Evolutionary conservation across 2,888 invertebrate species (phyloP).

Genomic region (Eilema depressum): DNA sequence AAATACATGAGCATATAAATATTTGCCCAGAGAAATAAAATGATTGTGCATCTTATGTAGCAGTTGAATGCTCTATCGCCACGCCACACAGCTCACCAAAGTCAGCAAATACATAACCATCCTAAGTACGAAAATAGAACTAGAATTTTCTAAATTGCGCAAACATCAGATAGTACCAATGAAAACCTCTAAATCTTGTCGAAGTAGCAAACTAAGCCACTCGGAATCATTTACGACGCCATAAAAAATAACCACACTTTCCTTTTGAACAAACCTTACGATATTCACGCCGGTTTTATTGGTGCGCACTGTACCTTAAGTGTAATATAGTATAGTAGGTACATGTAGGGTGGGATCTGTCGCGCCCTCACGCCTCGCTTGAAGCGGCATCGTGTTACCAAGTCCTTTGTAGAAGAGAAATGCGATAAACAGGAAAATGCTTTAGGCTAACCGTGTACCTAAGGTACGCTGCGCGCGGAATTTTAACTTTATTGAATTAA

Average conservation of each 20-base stretch:
- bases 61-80: background rate
- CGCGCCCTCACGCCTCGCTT: slow-evolving; percentile 64
- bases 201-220: slow-evolving; percentile 47
- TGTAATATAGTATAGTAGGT: slow-evolving; percentile 42
- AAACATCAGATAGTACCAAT: slow-evolving; percentile 11
- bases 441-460: slow-evolving; percentile 46
- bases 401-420: slow-evolving; percentile 54
- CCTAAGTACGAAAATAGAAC: background rate
- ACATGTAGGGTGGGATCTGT: slow-evolving; percentile 57
- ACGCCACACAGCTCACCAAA: background rate
- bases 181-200: slow-evolving; percentile 41
- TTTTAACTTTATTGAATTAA: slow-evolving; percentile 42
- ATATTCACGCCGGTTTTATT: slow-evolving; percentile 50
- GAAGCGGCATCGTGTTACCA: slow-evolving; percentile 64
- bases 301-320: slow-evolving; percentile 39
- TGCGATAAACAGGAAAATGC: slow-evolving; percentile 72
- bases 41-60: background rate
- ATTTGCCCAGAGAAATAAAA: background rate
- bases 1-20: background rate
- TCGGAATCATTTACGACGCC: slow-evolving; percentile 53
- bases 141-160: background rate
- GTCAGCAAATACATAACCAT: background rate
- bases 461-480: slow-evolving; percentile 21
- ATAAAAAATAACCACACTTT: slow-evolving; percentile 58
- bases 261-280: slow-evolving; percentile 51